phyloP scores from a whole-genome alignment of 1,140 invertebrate species.

The Gyrodactylus salaris region DNA sequence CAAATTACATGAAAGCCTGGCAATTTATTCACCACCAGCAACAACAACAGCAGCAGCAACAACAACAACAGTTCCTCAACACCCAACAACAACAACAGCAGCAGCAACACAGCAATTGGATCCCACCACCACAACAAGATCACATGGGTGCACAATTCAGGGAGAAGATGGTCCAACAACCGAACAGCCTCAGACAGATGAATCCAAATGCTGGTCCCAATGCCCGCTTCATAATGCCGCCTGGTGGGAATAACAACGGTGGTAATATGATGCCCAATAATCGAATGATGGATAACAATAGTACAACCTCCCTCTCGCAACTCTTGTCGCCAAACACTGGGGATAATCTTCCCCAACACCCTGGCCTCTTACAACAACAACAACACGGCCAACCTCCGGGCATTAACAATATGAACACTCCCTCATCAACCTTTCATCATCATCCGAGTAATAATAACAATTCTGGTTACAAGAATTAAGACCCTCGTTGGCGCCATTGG shows the following conservation, averaged over 20 bases:
- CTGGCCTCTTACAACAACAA: too few species aligned
- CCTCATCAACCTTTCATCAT: background rate
- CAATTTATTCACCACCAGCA: background rate
- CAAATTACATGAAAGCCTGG: background rate
- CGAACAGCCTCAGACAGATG: background rate
- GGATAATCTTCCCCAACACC: background rate
- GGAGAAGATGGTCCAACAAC: background rate
- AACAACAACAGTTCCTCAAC: too few species aligned
- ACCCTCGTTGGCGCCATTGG: too few species aligned
- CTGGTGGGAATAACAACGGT: background rate
- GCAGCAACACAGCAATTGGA: background rate
- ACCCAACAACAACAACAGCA: background rate
- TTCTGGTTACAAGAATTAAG: too few species aligned
- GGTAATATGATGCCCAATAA: background rate
- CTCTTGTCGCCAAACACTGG: background rate
- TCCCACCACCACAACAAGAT: background rate
- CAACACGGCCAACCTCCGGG: background rate
- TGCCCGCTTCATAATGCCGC: background rate
- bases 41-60: background rate
- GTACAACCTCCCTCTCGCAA: background rate
- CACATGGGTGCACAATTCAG: background rate
- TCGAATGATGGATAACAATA: background rate
- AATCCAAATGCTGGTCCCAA: too few species aligned
- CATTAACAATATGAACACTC: too few species aligned
- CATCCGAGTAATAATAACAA: too few species aligned